Percentiles rank a stretch among this genome's conserved stretches.
Evolutionary conservation across 2,113 vertebrate genomes (phyloP).

Genomic region (Probosciger aterrimus): DNA sequence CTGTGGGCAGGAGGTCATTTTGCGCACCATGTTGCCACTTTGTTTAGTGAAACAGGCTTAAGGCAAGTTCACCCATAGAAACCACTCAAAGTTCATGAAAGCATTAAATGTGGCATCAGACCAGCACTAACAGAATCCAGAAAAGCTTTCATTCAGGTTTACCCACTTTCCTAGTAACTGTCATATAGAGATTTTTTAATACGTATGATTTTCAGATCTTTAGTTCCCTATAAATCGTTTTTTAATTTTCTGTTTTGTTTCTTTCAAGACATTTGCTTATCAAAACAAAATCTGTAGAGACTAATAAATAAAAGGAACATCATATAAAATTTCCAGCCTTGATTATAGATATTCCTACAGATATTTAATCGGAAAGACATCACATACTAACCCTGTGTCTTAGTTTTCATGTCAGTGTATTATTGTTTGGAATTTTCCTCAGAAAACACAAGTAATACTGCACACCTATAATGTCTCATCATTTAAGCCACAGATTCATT

Average conservation of each 20-base stretch:
- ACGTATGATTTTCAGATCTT: not conserved
- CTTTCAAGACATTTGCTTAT: not conserved
- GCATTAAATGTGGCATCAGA: not conserved
- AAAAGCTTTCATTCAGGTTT: not conserved
- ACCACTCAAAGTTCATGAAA: not conserved
- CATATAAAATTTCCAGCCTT: not conserved
- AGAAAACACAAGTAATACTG: not conserved
- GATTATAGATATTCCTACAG: not conserved
- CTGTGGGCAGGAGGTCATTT: not conserved
- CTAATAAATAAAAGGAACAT: not conserved
- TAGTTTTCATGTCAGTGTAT: not conserved
- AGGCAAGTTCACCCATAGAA: not conserved
- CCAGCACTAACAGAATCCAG: not conserved
- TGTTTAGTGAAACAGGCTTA: not conserved
- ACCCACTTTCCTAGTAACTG: not conserved
- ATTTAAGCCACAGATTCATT: not conserved
- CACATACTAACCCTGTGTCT: not conserved
- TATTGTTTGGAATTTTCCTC: not conserved
- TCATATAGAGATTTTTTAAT: not conserved
- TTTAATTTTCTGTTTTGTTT: not conserved
- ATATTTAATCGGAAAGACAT: not conserved
- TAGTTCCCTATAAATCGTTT: not conserved
- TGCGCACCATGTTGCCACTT: not conserved
- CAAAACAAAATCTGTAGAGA: not conserved
- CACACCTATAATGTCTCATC: not conserved